Evolutionary conservation across 2,888 invertebrate genomes (phyloP).

Genomic region (Tuberolachnus salignus): DNA sequence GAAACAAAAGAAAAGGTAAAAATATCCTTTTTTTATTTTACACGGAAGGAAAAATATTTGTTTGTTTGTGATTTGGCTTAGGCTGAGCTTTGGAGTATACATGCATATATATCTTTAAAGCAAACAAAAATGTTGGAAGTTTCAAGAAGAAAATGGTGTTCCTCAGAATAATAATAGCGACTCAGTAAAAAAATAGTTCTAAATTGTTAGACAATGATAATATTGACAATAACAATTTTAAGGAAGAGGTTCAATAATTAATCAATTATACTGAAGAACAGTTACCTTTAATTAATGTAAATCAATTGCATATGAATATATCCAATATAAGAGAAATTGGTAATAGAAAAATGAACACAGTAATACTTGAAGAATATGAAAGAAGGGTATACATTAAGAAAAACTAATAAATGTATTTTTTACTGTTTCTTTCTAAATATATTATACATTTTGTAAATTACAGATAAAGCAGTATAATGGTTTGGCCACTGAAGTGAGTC

Average conservation of each 20-base stretch:
- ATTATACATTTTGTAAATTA: constrained; percentile 9
- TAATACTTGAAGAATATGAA: constrained; percentile 74
- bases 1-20: neutral
- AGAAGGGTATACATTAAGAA: constrained; percentile 61
- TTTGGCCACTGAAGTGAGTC: constrained; percentile 22
- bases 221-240: too few species aligned
- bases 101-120: too few species aligned
- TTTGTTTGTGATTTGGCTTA: neutral
- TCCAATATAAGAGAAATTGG: too few species aligned
- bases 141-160: neutral
- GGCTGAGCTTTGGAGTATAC: too few species aligned
- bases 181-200: neutral
- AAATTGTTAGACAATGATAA: too few species aligned
- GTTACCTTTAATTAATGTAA: neutral
- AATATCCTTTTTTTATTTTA: neutral
- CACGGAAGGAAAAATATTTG: neutral
- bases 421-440: neutral
- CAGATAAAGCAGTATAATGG: constrained; percentile 49
- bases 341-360: too few species aligned
- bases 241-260: too few species aligned
- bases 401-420: neutral
- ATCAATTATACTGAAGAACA: constrained; percentile 1
- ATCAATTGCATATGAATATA: too few species aligned
- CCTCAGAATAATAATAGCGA: too few species aligned
- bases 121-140: neutral